phyloP scores from a whole-genome alignment of 2,797 vertebrate species.

The Periophthalmus magnuspinnatus region DNA sequence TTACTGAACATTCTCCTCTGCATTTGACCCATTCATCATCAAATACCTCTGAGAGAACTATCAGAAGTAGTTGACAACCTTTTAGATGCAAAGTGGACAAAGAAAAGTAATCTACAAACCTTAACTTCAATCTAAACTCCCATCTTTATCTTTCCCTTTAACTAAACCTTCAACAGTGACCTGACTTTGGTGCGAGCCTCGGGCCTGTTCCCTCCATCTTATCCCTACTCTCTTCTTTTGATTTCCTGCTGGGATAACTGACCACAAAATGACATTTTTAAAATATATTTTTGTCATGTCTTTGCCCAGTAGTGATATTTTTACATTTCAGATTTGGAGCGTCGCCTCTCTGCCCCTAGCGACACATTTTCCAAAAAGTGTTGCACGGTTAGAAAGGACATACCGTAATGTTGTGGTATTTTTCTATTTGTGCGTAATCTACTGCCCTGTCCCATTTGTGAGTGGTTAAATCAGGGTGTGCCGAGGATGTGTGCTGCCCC shows the following conservation, averaged over 20 bases:
- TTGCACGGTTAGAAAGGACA: not conserved
- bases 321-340: no score
- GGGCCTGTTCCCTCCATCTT: not conserved
- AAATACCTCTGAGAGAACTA: no score
- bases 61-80: not conserved
- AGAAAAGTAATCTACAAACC: no score
- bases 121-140: not conserved
- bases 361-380: not conserved
- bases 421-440: slow-evolving; percentile 1
- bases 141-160: not conserved
- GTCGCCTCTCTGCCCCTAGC: no score
- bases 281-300: not conserved
- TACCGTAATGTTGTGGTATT: not conserved
- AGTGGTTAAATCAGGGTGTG: slow-evolving; percentile 9
- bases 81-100: not conserved
- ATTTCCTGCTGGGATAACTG: slow-evolving; percentile 5
- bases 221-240: not conserved
- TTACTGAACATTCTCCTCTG: not conserved
- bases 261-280: not conserved
- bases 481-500: slow-evolving; percentile 8
- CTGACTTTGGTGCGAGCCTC: not conserved
- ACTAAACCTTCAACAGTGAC: not conserved
- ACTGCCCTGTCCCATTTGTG: slow-evolving; percentile 1
- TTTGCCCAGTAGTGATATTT: no score
- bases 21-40: not conserved